phyloP scores from a whole-genome alignment of 2,888 invertebrate genomes.

The Strigamia maritima region DNA sequence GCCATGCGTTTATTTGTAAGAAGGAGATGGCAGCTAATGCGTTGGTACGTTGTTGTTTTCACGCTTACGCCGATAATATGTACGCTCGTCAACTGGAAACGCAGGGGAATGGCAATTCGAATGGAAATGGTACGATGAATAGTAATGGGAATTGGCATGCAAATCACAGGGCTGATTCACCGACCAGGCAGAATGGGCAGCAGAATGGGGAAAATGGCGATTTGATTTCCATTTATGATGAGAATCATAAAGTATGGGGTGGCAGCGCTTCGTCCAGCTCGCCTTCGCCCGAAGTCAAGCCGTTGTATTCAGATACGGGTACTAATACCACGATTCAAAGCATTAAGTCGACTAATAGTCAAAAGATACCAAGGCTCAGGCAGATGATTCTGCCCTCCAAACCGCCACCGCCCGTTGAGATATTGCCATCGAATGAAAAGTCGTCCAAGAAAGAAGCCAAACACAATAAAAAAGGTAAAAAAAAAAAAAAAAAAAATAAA shows the following conservation, averaged over 20 bases:
- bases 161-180: neutral
- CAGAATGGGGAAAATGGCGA: conserved; percentile 56
- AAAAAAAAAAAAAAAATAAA: neutral
- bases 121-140: conserved; percentile 43
- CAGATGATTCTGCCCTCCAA: conserved; percentile 75
- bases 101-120: conserved; percentile 45
- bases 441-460: neutral
- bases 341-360: conserved; percentile 49
- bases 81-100: conserved; percentile 73
- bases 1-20: conserved; percentile 97
- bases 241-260: conserved; percentile 89
- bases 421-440: neutral
- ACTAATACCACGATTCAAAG: conserved; percentile 57
- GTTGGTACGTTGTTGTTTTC: conserved; percentile 93
- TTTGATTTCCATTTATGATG: conserved; percentile 76
- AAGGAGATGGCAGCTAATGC: conserved; percentile 96
- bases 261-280: conserved; percentile 16
- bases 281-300: conserved; percentile 38
- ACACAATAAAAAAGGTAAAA: neutral
- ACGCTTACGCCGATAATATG: conserved; percentile 93
- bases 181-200: conserved; percentile 38
- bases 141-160: conserved; percentile 42
- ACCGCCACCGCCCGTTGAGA: conserved; percentile 64
- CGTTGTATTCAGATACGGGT: conserved; percentile 49
- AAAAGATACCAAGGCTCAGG: conserved; percentile 62